Evolutionary conservation across 2,113 vertebrate species (phyloP).

Genomic region (Gobiocypris rarus): DNA sequence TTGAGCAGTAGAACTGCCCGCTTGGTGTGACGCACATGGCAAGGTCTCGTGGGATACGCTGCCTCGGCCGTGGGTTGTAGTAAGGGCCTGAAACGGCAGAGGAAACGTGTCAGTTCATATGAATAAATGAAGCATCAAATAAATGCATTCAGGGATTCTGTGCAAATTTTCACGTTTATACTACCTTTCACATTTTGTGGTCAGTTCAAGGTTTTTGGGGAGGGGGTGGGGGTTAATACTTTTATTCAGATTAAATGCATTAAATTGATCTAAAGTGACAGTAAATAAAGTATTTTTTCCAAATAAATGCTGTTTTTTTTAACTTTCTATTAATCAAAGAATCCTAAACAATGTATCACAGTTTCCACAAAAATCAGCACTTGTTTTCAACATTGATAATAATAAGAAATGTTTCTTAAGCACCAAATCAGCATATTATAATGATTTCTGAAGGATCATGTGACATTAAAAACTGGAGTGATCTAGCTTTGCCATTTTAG

Average conservation of each 20-base stretch:
- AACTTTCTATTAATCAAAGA: no score
- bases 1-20: slow-evolving; percentile 98
- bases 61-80: slow-evolving; percentile 92
- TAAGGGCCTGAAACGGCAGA: slow-evolving; percentile 84
- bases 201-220: no score
- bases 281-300: no score
- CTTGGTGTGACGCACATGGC: slow-evolving; percentile 99
- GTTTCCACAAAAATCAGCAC: neutral
- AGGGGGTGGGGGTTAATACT: no score
- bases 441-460: neutral
- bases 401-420: no score
- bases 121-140: neutral
- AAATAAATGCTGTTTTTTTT: no score
- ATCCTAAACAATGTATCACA: neutral
- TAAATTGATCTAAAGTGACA: no score
- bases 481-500: neutral
- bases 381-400: neutral
- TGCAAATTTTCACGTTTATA: neutral
- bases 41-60: slow-evolving; percentile 93
- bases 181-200: neutral
- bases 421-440: neutral
- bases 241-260: neutral
- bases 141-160: neutral
- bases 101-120: slow-evolving; percentile 9
- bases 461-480: neutral